Evolutionary conservation across 2,888 invertebrate species (phyloP), one percentile per base, ranked within the genome.

Genomic region (Stenotaenia linearis): DNA sequence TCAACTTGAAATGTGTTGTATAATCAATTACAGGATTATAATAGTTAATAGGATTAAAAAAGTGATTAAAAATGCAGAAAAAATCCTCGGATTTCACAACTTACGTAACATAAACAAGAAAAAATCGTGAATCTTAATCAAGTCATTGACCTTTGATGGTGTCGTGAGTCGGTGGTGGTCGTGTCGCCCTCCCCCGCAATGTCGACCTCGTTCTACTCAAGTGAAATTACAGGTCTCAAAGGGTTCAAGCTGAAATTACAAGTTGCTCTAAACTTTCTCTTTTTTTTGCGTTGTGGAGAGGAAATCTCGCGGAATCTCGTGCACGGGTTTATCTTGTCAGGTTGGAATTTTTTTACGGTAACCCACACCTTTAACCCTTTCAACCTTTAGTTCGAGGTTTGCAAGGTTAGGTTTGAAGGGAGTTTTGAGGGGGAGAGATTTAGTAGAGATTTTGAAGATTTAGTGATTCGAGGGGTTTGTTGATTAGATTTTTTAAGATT

Each of bases 181-280:
- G 61, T 45, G 45, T 61, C 61, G 61, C 28, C 61, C 56, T 61
- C 61, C 61, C 61, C 61, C 61, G 61, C 61, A 61, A 25, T 25
- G 61, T 25, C 61, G 61, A 61, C 61, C 61, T 61, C 61, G 28
- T 61, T 61, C 12, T 61, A 61, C 61, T 61, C 61, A 25, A 61
- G 25, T 23, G 61, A 61, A 61, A 61, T 61, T 61, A 61, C 61
- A 61, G 61, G 28, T 15, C 61, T 61, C 25, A 61, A 61, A 15
- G 45, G 45, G 45, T 45, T 45, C 45, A 45, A 45, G n/a, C 45
- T 18, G 45, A 45, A 45, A 45, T 45, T 45, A 45, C 45, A 45
- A 45, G 45, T 45, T 45, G 45, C 45, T 18, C n/a, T 18, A 45
- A 45, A 45, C 45, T 45, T 45, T 45, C 45, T 6, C 45, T 45